These are phyloP conservation scores for Calycopis cecrops DNA, from an alignment of 1,140 invertebrate species.

Conservation along the genomic window DNA sequence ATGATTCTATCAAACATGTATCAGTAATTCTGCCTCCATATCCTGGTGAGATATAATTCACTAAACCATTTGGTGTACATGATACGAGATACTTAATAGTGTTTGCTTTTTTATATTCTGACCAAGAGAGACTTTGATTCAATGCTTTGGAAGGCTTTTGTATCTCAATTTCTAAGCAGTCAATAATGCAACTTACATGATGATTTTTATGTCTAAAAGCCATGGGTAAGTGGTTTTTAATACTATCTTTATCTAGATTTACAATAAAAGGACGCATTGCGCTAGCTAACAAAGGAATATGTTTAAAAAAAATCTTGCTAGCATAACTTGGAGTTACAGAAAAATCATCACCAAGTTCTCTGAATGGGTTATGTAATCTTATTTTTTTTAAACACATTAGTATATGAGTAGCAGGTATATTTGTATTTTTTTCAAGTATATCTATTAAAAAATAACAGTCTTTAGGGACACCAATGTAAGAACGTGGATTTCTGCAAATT, in stretches of 20 bases:
- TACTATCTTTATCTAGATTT: slow-evolving; percentile 10
- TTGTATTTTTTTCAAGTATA: slow-evolving; percentile 1
- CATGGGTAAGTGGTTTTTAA: no score
- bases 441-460: slow-evolving; percentile 27
- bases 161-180: no score
- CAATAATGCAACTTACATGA: no score
- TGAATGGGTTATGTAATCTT: slow-evolving; percentile 23
- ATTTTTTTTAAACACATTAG: slow-evolving; percentile 30
- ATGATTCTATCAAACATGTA: no score
- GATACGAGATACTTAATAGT: no score
- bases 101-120: no score
- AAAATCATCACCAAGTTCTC: slow-evolving; percentile 24
- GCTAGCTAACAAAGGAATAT: slow-evolving; percentile 25
- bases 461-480: slow-evolving; percentile 23
- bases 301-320: slow-evolving; percentile 27
- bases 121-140: no score
- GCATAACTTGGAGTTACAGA: slow-evolving; percentile 13
- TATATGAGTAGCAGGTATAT: slow-evolving; percentile 23
- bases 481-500: slow-evolving; percentile 20
- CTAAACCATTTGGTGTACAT: no score
- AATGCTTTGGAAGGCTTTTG: no score
- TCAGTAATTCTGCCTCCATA: no score
- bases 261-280: slow-evolving; percentile 22
- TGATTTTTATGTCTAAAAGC: no score
- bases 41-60: no score